Base-by-base conservation (phyloP, 2,888 invertebrate species). In the Neoscelio sp. region DNA sequence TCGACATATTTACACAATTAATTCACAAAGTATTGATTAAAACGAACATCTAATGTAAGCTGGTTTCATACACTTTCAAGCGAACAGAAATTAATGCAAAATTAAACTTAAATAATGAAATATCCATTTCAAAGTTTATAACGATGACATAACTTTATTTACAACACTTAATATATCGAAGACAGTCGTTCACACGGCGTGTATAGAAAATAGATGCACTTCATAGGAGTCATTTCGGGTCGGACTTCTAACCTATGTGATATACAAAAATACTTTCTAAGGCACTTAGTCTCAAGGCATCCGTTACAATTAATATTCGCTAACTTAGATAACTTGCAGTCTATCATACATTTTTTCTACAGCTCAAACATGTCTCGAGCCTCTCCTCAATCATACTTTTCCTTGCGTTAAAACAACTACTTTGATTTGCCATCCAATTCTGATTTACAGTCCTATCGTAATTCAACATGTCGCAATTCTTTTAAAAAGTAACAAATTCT, bases 211-310 rank as follows among this genome's bases (percentile, higher is more conserved):
- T 77, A 70, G 76, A 71, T 64, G 58, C 46, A 71, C 48, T 71
- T 75, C 67, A 44, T 60, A 75, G 52, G 46, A 67, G 52, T 62
- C 70, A 28, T 64, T 52, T 64, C 44, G 35, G 48, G 12, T 70
- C 56, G 30, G 28, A 71, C 15, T 26, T 71, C 67, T 64, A 80
- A 44, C 70, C 70, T 70, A 79, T 17, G 56, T 62, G 56, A 77
- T 73, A 79, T 78, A 81, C 67, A 75, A 79, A 81, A 81, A 79
- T 81, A 79, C 79, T 79, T 33, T 79, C 71, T 74, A 74, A 81
- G 81, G 81, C 79, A 77, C 80, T 80, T 78, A 73, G 58, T 64
- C 58, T 60, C 64, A 67, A 77, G 74, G 64, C 80, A 76, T 74
- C 56, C 62, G 62, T 64, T 65, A 70, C 70, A 56, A 65, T 56